phyloP scores from a whole-genome alignment of 2,888 invertebrate genomes.

The Megastigmus dorsalis region DNA sequence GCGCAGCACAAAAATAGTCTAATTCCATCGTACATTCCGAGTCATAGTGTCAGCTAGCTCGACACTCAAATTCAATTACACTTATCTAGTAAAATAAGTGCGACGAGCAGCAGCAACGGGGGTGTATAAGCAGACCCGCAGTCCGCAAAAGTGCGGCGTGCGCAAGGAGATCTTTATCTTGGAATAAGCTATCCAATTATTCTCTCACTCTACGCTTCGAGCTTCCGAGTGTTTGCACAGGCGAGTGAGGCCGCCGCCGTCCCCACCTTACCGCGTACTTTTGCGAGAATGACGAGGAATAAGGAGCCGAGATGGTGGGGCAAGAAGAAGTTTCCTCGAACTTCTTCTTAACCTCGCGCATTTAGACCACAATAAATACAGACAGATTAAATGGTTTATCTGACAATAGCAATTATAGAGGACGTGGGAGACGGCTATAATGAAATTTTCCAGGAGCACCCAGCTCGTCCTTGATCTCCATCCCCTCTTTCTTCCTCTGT shows the following conservation, averaged over 20 bases:
- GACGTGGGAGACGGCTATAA: background rate
- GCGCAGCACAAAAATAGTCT: too few species aligned
- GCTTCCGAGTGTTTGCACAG: conserved; percentile 25
- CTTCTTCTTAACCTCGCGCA: background rate
- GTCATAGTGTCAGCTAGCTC: too few species aligned
- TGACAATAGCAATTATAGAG: background rate
- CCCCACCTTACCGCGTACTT: too few species aligned
- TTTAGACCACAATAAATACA: conserved; percentile 27
- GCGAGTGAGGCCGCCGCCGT: too few species aligned
- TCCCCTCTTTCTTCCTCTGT: background rate
- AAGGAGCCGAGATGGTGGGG: background rate
- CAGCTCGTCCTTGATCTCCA: conserved; percentile 15
- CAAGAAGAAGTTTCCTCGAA: conserved; percentile 19
- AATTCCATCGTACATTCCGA: too few species aligned
- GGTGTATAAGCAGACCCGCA: background rate
- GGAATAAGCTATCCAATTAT: conserved; percentile 46
- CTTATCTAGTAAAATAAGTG: too few species aligned
- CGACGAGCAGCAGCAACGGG: too few species aligned
- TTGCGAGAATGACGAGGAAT: too few species aligned
- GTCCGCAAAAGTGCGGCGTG: conserved; percentile 9
- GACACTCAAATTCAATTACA: too few species aligned
- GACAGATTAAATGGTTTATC: conserved; percentile 31
- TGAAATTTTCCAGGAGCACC: conserved; percentile 18
- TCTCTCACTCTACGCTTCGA: background rate
- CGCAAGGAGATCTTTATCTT: conserved; percentile 21